These are phyloP conservation scores for Chlorodrepanis virens DNA, from an alignment of 2,113 vertebrate species.

Conservation along the genomic window DNA sequence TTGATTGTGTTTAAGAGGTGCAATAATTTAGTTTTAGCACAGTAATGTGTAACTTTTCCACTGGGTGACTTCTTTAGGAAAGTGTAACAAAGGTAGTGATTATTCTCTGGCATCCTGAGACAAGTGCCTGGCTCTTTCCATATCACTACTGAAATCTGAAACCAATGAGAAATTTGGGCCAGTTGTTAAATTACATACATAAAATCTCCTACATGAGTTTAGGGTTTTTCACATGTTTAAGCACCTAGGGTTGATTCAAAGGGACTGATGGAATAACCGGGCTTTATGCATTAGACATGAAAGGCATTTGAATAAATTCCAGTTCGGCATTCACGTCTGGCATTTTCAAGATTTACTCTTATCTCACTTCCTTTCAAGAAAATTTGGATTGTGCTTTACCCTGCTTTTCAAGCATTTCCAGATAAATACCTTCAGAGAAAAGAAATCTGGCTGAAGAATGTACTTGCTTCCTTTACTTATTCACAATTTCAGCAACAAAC, in stretches of 20 bases:
- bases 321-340: slow-evolving; percentile 21
- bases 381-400: slow-evolving; percentile 40
- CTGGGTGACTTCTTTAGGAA: not conserved
- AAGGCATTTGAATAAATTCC: slow-evolving; percentile 61
- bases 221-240: slow-evolving; percentile 27
- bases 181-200: slow-evolving; percentile 11
- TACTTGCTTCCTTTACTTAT: slow-evolving; percentile 7
- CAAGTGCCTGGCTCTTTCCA: slow-evolving; percentile 78
- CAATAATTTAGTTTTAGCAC: not conserved
- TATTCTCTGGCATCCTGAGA: slow-evolving; percentile 77
- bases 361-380: slow-evolving; percentile 46
- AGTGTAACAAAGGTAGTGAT: slow-evolving; percentile 76
- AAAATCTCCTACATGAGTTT: slow-evolving; percentile 19
- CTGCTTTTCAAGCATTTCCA: slow-evolving; percentile 51
- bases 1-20: not conserved
- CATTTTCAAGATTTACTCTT: slow-evolving; percentile 50
- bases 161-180: slow-evolving; percentile 70
- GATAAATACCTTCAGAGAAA: slow-evolving; percentile 32
- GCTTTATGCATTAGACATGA: slow-evolving; percentile 57
- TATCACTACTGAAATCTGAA: slow-evolving; percentile 79
- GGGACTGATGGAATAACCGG: slow-evolving; percentile 49
- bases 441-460: slow-evolving; percentile 17
- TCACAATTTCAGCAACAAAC: not conserved
- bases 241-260: slow-evolving; percentile 38
- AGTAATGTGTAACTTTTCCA: not conserved